These are phyloP conservation scores for Drosophila ercepeae DNA, from an alignment of 1,140 invertebrate genomes.

Conservation along the genomic window DNA sequence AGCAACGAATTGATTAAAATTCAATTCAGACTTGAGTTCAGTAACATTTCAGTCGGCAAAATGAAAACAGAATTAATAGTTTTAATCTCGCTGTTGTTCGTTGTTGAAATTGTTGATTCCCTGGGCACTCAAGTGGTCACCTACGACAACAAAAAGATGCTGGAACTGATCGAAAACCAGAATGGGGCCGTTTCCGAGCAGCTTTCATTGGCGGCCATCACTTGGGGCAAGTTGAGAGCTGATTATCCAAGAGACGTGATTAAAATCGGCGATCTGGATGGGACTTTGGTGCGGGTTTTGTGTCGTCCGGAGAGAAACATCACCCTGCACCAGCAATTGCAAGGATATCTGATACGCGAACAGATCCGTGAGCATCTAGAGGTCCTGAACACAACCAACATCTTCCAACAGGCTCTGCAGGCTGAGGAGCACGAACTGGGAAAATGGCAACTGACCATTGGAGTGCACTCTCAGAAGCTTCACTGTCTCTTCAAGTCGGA, in stretches of 20 bases:
- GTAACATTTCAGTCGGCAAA: constrained; percentile 17
- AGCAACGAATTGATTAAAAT: constrained; percentile 4
- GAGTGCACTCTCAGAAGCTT: constrained; percentile 12
- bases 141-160: constrained; percentile 37
- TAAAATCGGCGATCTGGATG: constrained; percentile 27
- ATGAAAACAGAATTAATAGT: constrained; percentile 6
- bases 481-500: constrained; percentile 24
- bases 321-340: constrained; percentile 12
- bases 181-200: constrained; percentile 33
- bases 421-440: constrained; percentile 35
- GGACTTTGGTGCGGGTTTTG: constrained; percentile 20
- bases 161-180: constrained; percentile 20
- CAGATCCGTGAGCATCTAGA: constrained; percentile 33
- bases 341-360: constrained; percentile 32
- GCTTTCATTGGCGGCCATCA: constrained; percentile 12
- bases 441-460: constrained; percentile 37
- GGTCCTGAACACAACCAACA: constrained; percentile 17
- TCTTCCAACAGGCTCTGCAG: constrained; percentile 21
- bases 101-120: neutral
- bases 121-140: constrained; percentile 34
- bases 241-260: constrained; percentile 26
- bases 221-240: constrained; percentile 41
- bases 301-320: constrained; percentile 15
- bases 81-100: constrained; percentile 8
- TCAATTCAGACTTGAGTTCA: neutral